Conservation (phyloP, 1,140 invertebrate genomes). For the Aphis craccivora region DNA sequence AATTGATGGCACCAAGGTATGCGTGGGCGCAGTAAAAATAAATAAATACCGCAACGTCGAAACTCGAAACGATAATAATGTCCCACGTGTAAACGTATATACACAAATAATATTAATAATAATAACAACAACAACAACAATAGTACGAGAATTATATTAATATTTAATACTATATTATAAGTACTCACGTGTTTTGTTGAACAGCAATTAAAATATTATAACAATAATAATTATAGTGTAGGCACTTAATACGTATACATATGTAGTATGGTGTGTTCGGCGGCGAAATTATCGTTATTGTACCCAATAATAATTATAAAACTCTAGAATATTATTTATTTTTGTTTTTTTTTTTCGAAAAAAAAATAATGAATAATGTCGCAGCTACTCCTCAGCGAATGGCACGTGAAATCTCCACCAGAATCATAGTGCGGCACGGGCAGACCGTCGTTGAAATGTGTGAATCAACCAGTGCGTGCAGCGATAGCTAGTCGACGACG, state of each 20-base stretch:
- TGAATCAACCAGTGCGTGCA: constrained; percentile 32
- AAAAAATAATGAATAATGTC: no score
- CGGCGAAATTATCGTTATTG: no score
- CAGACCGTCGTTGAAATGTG: constrained; percentile 23
- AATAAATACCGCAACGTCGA: not conserved
- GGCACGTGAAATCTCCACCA: not conserved
- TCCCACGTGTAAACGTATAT: no score
- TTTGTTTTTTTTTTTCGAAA: no score
- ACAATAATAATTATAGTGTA: not conserved
- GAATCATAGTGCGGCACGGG: not conserved
- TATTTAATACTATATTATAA: not conserved
- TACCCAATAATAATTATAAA: no score
- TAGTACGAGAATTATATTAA: not conserved
- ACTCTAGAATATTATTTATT: no score
- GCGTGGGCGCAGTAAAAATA: not conserved
- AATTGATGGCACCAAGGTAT: not conserved
- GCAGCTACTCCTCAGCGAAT: not conserved
- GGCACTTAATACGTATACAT: not conserved
- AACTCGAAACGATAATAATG: not conserved
- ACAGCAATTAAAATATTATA: not conserved
- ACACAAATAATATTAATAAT: not conserved
- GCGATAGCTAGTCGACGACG: not conserved
- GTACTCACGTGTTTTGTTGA: not conserved
- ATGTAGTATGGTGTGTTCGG: not conserved
- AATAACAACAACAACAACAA: not conserved